Conservation (phyloP, 2,797 vertebrate genomes). For the Kryptopterus vitreolus region DNA sequence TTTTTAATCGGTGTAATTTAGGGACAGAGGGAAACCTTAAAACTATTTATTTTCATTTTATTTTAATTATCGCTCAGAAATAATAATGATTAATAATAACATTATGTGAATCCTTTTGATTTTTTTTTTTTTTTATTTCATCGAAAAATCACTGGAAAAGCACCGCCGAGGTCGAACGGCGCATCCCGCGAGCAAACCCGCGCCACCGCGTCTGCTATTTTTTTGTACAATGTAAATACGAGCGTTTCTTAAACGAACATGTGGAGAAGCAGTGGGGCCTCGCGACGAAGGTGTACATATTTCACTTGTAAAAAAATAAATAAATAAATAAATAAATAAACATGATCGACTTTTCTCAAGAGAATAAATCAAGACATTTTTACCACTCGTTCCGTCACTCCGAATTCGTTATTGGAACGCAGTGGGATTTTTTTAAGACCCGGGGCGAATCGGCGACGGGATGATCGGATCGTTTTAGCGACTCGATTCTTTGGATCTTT, state of each 20-base stretch:
- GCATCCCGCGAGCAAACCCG: constrained; percentile 2
- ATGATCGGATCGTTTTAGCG: too few species aligned
- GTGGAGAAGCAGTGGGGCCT: constrained; percentile 59
- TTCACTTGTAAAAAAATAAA: constrained; percentile 69
- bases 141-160: constrained; percentile 34
- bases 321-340: too few species aligned
- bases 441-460: not conserved
- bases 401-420: not conserved
- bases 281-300: constrained; percentile 75
- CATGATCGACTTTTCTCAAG: constrained; percentile 52
- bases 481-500: too few species aligned
- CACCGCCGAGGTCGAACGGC: constrained; percentile 25
- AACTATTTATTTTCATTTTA: constrained; percentile 42
- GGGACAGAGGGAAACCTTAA: constrained; percentile 16
- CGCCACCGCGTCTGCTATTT: constrained; percentile 61
- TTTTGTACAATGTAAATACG: constrained; percentile 76
- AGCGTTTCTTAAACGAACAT: constrained; percentile 69
- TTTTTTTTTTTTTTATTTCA: not conserved
- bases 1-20: not conserved
- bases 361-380: constrained; percentile 71
- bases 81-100: constrained; percentile 3
- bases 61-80: constrained; percentile 17
- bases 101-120: constrained; percentile 23
- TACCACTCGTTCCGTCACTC: constrained; percentile 28
- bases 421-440: too few species aligned